Percentiles rank a stretch among this genome's conserved stretches.
Conservation (phyloP, 2,888 invertebrate genomes). For the Caenorhabditis sp. region DNA sequence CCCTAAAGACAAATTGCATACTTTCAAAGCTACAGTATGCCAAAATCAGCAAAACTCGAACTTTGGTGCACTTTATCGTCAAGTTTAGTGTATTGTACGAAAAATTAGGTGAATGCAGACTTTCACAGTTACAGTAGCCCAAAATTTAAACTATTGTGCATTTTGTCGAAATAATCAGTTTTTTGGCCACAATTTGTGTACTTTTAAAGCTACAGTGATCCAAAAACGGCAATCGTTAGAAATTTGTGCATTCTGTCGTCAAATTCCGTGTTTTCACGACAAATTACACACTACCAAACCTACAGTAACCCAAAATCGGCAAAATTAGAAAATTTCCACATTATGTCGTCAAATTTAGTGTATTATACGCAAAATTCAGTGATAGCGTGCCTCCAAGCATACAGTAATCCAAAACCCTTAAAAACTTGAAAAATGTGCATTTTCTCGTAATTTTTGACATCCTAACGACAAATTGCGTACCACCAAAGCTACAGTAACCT, state of each 20-base stretch:
- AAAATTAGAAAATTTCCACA: too few species aligned
- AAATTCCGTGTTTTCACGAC: background rate
- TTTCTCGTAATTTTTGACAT: too few species aligned
- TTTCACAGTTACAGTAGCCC: too few species aligned
- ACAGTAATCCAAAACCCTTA: background rate
- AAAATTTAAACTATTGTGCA: too few species aligned
- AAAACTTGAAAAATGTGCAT: too few species aligned
- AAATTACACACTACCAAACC: background rate
- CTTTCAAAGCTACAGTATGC: background rate
- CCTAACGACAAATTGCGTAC: background rate
- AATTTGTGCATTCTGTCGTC: too few species aligned
- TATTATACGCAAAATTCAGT: background rate
- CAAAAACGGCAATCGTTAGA: too few species aligned
- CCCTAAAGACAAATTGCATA: constrained; percentile 5
- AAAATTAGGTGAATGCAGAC: background rate
- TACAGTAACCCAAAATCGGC: constrained; percentile 2
- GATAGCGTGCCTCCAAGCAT: background rate
- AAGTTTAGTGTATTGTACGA: background rate
- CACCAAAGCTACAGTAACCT: background rate
- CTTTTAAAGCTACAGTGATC: background rate
- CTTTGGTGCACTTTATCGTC: background rate
- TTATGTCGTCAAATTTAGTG: too few species aligned
- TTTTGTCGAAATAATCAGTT: too few species aligned
- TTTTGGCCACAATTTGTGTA: background rate
- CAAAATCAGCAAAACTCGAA: background rate